These are phyloP conservation scores for Yasuhikotakia modesta DNA, from an alignment of 2,797 vertebrate species.

Conservation along the genomic window DNA sequence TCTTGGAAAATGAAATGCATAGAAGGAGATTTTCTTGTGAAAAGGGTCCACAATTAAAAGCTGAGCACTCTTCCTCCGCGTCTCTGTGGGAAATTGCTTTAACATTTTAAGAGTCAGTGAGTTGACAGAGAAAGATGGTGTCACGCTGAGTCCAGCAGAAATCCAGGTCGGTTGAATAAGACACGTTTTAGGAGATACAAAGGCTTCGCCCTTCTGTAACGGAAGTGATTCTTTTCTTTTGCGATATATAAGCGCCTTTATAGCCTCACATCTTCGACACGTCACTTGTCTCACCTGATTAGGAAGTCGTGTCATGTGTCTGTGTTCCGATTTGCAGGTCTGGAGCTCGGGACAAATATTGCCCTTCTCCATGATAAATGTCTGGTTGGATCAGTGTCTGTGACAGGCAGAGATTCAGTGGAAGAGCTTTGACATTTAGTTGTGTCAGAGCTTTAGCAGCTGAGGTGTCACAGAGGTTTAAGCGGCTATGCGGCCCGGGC, in stretches of 20 bases:
- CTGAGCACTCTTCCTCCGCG: conserved; percentile 30
- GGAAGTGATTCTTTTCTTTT: not conserved
- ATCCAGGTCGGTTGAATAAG: not conserved
- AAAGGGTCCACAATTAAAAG: conserved; percentile 38
- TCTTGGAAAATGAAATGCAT: conserved; percentile 22
- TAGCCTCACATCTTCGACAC: not conserved
- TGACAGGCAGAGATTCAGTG: conserved; percentile 21
- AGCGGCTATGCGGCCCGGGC: not conserved
- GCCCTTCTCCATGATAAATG: conserved; percentile 25
- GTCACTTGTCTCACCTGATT: conserved; percentile 26
- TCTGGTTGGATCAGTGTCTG: conserved; percentile 43
- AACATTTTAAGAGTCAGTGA: conserved; percentile 43
- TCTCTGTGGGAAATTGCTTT: conserved; percentile 44
- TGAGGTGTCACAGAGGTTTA: conserved; percentile 43
- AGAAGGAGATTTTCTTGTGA: conserved; percentile 21
- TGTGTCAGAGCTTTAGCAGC: conserved; percentile 20
- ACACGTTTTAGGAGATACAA: not conserved
- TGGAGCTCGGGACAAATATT: conserved; percentile 19
- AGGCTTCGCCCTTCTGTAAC: not conserved
- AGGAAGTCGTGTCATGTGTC: conserved; percentile 24
- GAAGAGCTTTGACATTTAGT: conserved; percentile 54
- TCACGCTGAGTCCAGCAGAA: conserved; percentile 24
- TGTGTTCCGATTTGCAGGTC: conserved; percentile 10
- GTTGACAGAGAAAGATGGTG: conserved; percentile 21
- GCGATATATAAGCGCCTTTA: not conserved